These are phyloP conservation scores for Stercorarius parasiticus DNA, from an alignment of 2,113 vertebrate genomes.

Conservation along the genomic window DNA sequence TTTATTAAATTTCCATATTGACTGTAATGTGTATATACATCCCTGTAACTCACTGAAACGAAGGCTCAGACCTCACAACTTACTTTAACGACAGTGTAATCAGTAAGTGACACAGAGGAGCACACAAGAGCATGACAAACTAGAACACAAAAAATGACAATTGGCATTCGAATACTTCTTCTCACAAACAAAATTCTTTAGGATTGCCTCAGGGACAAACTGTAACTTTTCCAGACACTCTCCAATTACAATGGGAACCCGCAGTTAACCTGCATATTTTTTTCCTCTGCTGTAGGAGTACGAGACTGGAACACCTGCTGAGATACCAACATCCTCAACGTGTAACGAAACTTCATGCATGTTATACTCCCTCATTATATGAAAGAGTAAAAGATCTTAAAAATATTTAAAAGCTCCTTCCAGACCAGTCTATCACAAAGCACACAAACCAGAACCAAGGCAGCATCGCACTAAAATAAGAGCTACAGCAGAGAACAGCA, in stretches of 20 bases:
- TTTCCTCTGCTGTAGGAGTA: not conserved
- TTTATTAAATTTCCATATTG: slow-evolving; percentile 9
- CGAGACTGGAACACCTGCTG: not conserved
- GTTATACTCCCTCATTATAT: not conserved
- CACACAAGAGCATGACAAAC: not conserved
- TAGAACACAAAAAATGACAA: not conserved
- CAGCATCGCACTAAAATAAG: not conserved
- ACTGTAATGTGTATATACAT: not conserved
- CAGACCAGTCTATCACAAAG: not conserved
- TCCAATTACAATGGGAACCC: not conserved
- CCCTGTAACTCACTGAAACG: not conserved
- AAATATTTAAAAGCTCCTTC: not conserved
- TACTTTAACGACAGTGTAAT: not conserved
- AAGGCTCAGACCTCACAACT: not conserved
- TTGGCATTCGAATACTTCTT: not conserved
- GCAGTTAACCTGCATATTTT: not conserved
- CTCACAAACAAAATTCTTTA: not conserved
- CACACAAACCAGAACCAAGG: not conserved
- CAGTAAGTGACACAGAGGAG: not conserved
- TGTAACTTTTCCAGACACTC: not conserved
- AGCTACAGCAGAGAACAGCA: not conserved
- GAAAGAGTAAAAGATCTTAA: not conserved
- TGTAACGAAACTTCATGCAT: not conserved
- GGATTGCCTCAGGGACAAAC: not conserved
- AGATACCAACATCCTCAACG: not conserved